phyloP scores from a whole-genome alignment of 2,888 invertebrate species.

The Tiliacea aurago region DNA sequence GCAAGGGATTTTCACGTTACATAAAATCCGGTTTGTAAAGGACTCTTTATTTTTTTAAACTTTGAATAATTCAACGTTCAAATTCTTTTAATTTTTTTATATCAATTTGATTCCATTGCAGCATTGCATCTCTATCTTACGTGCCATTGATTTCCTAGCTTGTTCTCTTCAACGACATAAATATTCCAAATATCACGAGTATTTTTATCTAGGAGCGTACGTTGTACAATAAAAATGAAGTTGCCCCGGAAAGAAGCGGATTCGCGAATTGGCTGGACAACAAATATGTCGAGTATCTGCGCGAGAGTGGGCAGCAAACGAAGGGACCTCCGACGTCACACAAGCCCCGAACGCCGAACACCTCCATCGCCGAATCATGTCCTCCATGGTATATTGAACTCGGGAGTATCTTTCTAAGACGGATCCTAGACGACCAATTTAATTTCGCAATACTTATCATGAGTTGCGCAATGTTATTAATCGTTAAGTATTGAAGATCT shows the following conservation, averaged over 20 bases:
- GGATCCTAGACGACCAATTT: background rate
- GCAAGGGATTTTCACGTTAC: background rate
- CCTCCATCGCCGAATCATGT: background rate
- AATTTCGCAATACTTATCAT: too few relatives aligned
- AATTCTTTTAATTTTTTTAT: too few relatives aligned
- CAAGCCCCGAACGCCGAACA: background rate
- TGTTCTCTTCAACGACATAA: background rate
- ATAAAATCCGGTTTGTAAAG: too few relatives aligned
- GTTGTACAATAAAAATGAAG: conserved; percentile 37
- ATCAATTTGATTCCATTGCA: too few relatives aligned
- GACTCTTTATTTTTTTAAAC: too few relatives aligned
- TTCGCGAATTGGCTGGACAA: conserved; percentile 84
- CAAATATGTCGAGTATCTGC: conserved; percentile 81
- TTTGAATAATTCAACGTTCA: background rate
- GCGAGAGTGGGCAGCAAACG: conserved; percentile 48
- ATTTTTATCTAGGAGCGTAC: conserved; percentile 65
- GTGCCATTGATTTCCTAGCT: background rate
- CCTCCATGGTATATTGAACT: conserved; percentile 31
- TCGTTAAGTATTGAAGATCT: background rate
- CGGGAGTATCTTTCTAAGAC: background rate
- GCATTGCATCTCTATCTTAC: background rate
- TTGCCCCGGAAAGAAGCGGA: conserved; percentile 64
- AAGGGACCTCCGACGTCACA: background rate
- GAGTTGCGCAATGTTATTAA: background rate
- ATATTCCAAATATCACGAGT: background rate